Evolutionary conservation across 2,888 invertebrate species (phyloP), one percentile per base, ranked within the genome.

Genomic region (Lasius platythorax): DNA sequence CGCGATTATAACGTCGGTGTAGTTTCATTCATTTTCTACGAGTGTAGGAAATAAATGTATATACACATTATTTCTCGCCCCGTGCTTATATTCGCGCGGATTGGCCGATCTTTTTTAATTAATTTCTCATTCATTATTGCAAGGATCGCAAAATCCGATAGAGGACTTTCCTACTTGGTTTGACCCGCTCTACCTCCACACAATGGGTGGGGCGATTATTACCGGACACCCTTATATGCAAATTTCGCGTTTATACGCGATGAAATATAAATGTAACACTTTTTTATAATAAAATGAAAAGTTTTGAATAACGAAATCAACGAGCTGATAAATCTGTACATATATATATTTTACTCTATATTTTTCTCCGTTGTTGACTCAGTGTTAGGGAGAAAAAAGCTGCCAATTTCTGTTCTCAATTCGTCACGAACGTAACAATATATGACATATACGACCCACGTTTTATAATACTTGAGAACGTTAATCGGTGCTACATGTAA

Each of bases 261-360:
- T 23, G 33, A 76, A 53, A 67, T 23, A 56, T 11, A 15, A 67
- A 53, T 76, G 76, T 76, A 76, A 76, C 37, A 67, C 23, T 53
- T 53, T 76, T 23, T 23, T 76, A 53, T 40, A 76, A 76, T 76
- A 76, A 76, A 76, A 67, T 76, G 40, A 12, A 40, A 67, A 67
- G 8, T 33, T 76, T 76, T 66, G 18, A 37, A 66, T 33, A 37
- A 53, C 6, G 18, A 12, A 37, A 12, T 37, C 50, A 37, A 37
- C 28, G 53, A 76, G 50, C 66, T 66, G 18, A 33, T 46, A 46
- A 37, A 50, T 28, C n/a, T 12, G 43, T 66, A 40, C 11, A 50
- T n/a, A 18, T 50, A 56, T 23, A 23, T 11, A 53, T 53, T 76
- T 37, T 3, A 18, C 23, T 63, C 63, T 50, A 50, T 58, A 23